phyloP scores from a whole-genome alignment of 2,797 vertebrate genomes.

The Halcyon chelicuti region DNA sequence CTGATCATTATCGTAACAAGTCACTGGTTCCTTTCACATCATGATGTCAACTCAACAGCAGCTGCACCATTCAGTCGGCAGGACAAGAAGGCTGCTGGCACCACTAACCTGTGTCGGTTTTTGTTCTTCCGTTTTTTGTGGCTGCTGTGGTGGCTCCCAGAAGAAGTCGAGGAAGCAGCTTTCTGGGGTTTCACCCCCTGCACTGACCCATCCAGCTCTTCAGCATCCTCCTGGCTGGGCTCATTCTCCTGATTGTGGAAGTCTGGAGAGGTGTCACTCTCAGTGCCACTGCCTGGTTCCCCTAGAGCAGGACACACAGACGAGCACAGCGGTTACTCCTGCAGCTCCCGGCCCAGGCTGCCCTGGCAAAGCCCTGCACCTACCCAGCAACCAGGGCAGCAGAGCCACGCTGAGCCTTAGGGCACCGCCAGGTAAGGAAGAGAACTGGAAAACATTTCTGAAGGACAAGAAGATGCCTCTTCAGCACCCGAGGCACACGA shows the following conservation, averaged over 20 bases:
- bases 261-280: constrained; percentile 96
- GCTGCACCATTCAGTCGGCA: neutral
- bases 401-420: neutral
- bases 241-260: constrained; percentile 99
- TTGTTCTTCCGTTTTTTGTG: constrained; percentile 99
- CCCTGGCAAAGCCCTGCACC: neutral
- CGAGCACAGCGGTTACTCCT: neutral
- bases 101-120: constrained; percentile 95
- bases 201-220: constrained; percentile 91
- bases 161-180: constrained; percentile 91
- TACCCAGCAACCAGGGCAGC: neutral
- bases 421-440: neutral
- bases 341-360: neutral
- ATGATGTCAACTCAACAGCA: neutral
- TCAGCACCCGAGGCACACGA: neutral
- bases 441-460: neutral
- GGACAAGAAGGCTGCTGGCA: neutral
- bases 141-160: constrained; percentile 93
- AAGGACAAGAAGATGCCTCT: neutral
- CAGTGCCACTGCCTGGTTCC: constrained; percentile 95
- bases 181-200: constrained; percentile 97
- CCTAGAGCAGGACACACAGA: constrained; percentile 74
- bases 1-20: neutral
- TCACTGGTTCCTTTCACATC: neutral
- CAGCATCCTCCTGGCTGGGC: constrained; percentile 93